Evolutionary conservation across 1,140 invertebrate species (phyloP).

Genomic region (Ladona fulva): DNA sequence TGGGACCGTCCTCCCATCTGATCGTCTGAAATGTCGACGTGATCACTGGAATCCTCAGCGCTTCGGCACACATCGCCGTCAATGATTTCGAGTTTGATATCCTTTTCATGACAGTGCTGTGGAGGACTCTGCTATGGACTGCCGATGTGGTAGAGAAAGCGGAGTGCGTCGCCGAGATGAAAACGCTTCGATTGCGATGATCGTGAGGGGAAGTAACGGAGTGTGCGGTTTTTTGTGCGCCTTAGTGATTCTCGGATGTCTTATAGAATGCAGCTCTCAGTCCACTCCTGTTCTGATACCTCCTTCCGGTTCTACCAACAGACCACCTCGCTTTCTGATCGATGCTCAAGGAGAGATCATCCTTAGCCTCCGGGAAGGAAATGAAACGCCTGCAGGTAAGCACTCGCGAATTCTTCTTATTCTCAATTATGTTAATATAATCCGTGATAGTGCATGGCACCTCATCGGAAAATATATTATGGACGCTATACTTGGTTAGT

Average conservation of each 20-base stretch:
- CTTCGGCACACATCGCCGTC: too few species aligned
- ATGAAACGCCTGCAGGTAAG: slow-evolving; percentile 76
- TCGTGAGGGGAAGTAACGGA: not conserved
- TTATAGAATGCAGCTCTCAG: not conserved
- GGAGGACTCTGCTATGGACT: not conserved
- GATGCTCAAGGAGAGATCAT: slow-evolving; percentile 84
- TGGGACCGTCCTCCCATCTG: too few species aligned
- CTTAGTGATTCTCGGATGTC: not conserved
- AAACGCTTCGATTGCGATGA: not conserved
- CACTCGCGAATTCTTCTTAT: too few species aligned
- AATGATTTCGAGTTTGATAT: too few species aligned
- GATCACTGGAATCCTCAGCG: too few species aligned
- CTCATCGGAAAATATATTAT: too few species aligned
- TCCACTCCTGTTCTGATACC: not conserved
- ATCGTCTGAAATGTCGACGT: too few species aligned
- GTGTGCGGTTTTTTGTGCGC: not conserved
- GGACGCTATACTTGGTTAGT: too few species aligned
- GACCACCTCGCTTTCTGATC: slow-evolving; percentile 71
- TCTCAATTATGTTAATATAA: too few species aligned
- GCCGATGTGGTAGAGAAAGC: not conserved
- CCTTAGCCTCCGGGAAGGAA: slow-evolving; percentile 74
- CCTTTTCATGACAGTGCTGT: not conserved
- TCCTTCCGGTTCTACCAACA: slow-evolving; percentile 41
- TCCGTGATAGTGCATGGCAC: too few species aligned
- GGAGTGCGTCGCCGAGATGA: not conserved